Evolutionary conservation across 2,888 invertebrate genomes (phyloP).

Genomic region (Nesidiocoris tenuis): DNA sequence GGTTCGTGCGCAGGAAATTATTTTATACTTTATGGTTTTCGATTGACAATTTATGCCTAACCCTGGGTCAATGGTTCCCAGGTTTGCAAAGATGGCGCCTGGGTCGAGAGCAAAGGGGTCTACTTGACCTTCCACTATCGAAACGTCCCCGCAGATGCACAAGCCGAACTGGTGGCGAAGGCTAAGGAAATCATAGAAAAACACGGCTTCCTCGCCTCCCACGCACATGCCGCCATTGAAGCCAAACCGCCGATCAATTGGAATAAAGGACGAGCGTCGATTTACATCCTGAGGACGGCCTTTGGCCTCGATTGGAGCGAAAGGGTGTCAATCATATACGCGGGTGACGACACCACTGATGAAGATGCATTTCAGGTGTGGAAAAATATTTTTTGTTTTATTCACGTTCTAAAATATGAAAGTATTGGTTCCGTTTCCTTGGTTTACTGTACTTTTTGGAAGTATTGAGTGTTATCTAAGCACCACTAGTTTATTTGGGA

Average conservation of each 20-base stretch:
- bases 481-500: too few relatives aligned
- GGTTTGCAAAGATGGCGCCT: slow-evolving; percentile 83
- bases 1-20: slow-evolving; percentile 55
- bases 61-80: slow-evolving; percentile 51
- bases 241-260: slow-evolving; percentile 87
- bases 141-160: slow-evolving; percentile 71
- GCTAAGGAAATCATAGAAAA: slow-evolving; percentile 72
- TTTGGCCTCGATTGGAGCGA: slow-evolving; percentile 92
- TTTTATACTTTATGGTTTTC: not conserved
- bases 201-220: slow-evolving; percentile 75
- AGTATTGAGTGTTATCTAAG: too few relatives aligned
- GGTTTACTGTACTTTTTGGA: too few relatives aligned
- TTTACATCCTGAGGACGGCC: slow-evolving; percentile 84
- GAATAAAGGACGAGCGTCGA: slow-evolving; percentile 88
- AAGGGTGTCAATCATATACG: slow-evolving; percentile 83
- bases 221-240: slow-evolving; percentile 84
- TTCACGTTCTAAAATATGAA: not conserved
- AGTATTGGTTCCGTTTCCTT: too few relatives aligned
- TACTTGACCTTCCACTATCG: slow-evolving; percentile 84
- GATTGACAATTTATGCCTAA: not conserved
- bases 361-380: slow-evolving; percentile 85
- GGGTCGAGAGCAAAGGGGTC: slow-evolving; percentile 90
- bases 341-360: slow-evolving; percentile 84
- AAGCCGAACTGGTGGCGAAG: slow-evolving; percentile 68
- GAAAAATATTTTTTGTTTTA: not conserved